Base-by-base conservation (phyloP, 2,888 invertebrate genomes). In the Nomada fucata region DNA sequence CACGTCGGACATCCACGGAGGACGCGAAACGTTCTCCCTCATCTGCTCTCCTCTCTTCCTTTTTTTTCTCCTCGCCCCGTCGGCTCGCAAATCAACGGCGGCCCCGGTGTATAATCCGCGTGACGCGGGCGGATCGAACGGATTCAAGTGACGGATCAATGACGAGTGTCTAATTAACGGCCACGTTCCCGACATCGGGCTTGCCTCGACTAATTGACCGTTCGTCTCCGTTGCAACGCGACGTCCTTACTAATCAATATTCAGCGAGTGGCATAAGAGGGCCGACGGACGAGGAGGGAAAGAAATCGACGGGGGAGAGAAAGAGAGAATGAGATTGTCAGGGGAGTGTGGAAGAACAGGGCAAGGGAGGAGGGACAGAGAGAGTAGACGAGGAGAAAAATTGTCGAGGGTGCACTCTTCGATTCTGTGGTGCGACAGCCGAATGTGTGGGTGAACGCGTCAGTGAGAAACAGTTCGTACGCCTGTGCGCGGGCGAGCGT, bases 171-270 rank as follows among this genome's bases (percentile, higher is more conserved):
- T 87, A 87, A 87, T 87, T 87, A 87, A 88, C 84, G 79, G 36
- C 65, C 77, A 75, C 71, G 77, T 77, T 72, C 81, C 64, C 79
- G 71, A 75, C 77, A 70, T 86, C 79, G 60, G 71, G 74, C 84
- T 68, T 76, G 82, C 80, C 81, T 84, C 82, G 85, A 89, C 87
- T 89, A 85, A 87, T 85, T 88, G 86, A 87, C 89, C 85, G 83
- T 87, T 89, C 82, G 84, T 80, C 79, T 82, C 80, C 82, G 76
- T 82, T 86, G 88, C 83, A 78, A 77, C 84, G 82, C 89, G 90
- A 88, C 90, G 87, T 89, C 79, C 86, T 83, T 81, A 82, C 79
- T 82, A 86, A 90, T 90, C 90, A 89, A 90, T 90, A 89, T 89
- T 86, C 88, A 84, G 76, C 82, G 82, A 88, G 76, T 84, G 81